Percentiles rank a stretch among this genome's conserved stretches.
These are phyloP conservation scores for Atta texana DNA, from an alignment of 1,140 invertebrate species.

Conservation along the genomic window DNA sequence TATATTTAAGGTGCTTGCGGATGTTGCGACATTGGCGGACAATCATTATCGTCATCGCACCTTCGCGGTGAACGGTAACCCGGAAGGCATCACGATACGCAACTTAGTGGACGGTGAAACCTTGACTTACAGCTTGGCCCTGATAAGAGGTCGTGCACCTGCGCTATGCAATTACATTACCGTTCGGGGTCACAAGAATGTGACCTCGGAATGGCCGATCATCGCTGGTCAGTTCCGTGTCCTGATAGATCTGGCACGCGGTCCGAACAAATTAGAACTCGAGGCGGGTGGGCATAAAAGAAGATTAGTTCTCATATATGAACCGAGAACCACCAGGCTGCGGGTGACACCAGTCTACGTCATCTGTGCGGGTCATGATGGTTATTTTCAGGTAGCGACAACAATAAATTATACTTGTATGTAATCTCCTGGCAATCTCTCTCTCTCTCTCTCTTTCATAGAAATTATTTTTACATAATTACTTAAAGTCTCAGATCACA, in stretches of 20 bases:
- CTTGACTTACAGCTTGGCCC: conserved; percentile 82
- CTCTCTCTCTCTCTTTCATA: neutral
- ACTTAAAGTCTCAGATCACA: neutral
- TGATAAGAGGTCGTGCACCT: conserved; percentile 81
- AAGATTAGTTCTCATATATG: conserved; percentile 80
- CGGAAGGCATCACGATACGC: conserved; percentile 79
- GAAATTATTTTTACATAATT: neutral
- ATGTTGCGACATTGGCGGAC: conserved; percentile 72
- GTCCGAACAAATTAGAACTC: conserved; percentile 82
- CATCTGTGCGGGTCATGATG: conserved; percentile 91
- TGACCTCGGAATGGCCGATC: conserved; percentile 82
- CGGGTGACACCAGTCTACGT: conserved; percentile 91
- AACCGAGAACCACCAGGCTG: conserved; percentile 81
- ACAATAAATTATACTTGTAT: conserved; percentile 84
- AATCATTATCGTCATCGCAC: conserved; percentile 73
- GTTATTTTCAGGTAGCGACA: conserved; percentile 87
- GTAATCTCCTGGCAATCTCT: neutral
- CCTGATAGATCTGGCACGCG: conserved; percentile 80
- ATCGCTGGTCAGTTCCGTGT: conserved; percentile 83
- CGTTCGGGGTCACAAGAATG: conserved; percentile 79
- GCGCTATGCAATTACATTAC: conserved; percentile 77
- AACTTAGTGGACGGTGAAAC: conserved; percentile 83
- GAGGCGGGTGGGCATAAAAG: conserved; percentile 79
- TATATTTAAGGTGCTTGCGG: conserved; percentile 79
- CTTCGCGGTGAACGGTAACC: conserved; percentile 75